A percentile compares a stretch with the other conserved stretches of the same genome.
Conservation (phyloP, 2,888 invertebrate genomes). For the Beris morrisii region DNA sequence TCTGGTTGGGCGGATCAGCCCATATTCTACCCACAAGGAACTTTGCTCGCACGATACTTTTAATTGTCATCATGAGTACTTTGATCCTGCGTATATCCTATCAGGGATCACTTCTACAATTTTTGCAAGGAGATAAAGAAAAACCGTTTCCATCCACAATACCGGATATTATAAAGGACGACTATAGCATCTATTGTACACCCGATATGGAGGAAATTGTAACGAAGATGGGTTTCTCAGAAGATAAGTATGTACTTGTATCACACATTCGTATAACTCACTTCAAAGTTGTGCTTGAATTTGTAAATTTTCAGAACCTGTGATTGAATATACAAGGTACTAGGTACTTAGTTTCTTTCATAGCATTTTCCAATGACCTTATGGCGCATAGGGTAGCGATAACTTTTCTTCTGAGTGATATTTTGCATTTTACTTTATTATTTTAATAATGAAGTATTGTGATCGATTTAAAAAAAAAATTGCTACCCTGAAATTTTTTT, state of each 20-base stretch:
- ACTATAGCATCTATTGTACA: not conserved
- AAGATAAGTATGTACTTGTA: not conserved
- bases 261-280: not conserved
- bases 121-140: conserved; percentile 23
- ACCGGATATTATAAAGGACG: not conserved
- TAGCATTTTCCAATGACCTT: no score
- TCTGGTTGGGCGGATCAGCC: conserved; percentile 5
- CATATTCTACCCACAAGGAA: conserved; percentile 40
- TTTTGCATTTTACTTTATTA: no score
- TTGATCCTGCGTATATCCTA: conserved; percentile 49
- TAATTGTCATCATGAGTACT: conserved; percentile 47
- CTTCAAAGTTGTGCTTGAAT: no score
- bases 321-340: no score
- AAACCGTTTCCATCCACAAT: not conserved
- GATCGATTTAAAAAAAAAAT: no score
- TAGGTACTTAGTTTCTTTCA: no score
- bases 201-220: not conserved
- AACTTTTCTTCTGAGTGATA: no score
- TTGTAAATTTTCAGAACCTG: no score
- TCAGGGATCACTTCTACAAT: conserved; percentile 37
- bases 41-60: conserved; percentile 48
- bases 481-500: no score
- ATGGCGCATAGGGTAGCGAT: no score
- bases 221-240: not conserved
- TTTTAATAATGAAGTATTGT: no score